Base-by-base conservation (phyloP, 2,888 invertebrate genomes). In the Parnassius glacialis region DNA sequence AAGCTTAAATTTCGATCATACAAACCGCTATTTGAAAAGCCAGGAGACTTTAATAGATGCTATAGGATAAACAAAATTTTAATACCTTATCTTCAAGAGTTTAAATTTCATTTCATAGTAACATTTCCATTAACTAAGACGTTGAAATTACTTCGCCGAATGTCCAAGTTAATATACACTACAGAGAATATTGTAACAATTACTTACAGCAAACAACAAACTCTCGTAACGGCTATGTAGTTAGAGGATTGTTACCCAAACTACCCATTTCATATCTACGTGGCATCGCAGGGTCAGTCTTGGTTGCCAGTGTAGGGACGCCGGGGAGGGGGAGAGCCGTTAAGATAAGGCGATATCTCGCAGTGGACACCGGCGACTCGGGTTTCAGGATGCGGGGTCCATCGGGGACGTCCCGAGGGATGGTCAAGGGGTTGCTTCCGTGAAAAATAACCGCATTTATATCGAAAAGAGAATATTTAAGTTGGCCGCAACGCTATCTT, bases 341-440 rank as follows among this genome's bases (percentile, higher is more conserved):
- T 89, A 84, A 90, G 90, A 90, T 90, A 90, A 89, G 82, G 54
- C 79, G 84, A 85, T 87, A 87, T 83, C 75, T 73, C 68, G 70
- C 74, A 76, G 80, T 84, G 87, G 87, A 86, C 87, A 71, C 78
- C 64, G 69, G 65, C 71, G 70, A 78, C 78, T 83, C 83, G 80
- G 85, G 85, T 84, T 83, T 76, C 87, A 69, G 81, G 77, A 83
- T 79, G 76, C 73, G 72, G 81, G 69, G 66, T 76, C 70, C 72
- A 65, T 54, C 55, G 69, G 68, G 68, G 65, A 68, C 68, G 70
- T 72, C 72, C 69, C 57, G 48, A 16, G 66, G 66, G 70, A 67
- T 65, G 68, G 61, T 68, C 67, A 70, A 71, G 72, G 72, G 71
- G 68, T 69, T 65, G 65, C 61, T 70, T 48, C 48, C 64, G 60